phyloP scores from a whole-genome alignment of 1,140 invertebrate species.

The Drosophila sulfurigaster region DNA sequence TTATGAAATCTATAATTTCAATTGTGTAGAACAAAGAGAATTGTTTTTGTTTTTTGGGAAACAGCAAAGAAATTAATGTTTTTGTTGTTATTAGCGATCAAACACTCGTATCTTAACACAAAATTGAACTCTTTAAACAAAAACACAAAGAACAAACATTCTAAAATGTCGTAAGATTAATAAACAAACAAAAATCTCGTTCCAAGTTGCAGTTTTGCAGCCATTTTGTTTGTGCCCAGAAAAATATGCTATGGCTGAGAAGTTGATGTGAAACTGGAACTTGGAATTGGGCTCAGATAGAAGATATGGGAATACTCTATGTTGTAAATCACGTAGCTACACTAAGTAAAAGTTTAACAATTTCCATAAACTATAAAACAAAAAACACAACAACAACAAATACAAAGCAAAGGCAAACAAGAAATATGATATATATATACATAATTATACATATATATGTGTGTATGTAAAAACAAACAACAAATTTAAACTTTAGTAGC shows the following conservation, averaged over 20 bases:
- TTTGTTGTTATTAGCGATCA: conserved; percentile 4
- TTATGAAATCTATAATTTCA: conserved; percentile 43
- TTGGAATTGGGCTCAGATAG: conserved; percentile 4
- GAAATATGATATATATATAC: conserved; percentile 34
- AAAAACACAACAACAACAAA: conserved; percentile 42
- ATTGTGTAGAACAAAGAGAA: conserved; percentile 10
- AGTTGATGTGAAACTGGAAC: neutral
- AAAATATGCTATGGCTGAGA: conserved; percentile 3
- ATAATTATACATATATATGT: conserved; percentile 39
- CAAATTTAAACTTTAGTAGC: conserved; percentile 83
- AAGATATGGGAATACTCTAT: conserved; percentile 44
- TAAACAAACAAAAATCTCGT: neutral
- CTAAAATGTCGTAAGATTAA: conserved; percentile 10
- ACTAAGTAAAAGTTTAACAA: conserved; percentile 57
- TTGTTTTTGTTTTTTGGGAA: conserved; percentile 16
- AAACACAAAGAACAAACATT: conserved; percentile 21
- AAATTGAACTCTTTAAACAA: conserved; percentile 8
- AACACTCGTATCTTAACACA: conserved; percentile 15
- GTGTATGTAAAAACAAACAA: conserved; percentile 41
- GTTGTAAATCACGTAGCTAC: conserved; percentile 60
- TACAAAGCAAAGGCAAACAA: conserved; percentile 55
- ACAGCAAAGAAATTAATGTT: conserved; percentile 9
- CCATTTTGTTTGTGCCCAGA: conserved; percentile 1
- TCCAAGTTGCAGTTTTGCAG: neutral
- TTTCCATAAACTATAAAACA: conserved; percentile 65